Conservation (phyloP, 2,797 vertebrate species). For the Rhinatrema bivittatum region DNA sequence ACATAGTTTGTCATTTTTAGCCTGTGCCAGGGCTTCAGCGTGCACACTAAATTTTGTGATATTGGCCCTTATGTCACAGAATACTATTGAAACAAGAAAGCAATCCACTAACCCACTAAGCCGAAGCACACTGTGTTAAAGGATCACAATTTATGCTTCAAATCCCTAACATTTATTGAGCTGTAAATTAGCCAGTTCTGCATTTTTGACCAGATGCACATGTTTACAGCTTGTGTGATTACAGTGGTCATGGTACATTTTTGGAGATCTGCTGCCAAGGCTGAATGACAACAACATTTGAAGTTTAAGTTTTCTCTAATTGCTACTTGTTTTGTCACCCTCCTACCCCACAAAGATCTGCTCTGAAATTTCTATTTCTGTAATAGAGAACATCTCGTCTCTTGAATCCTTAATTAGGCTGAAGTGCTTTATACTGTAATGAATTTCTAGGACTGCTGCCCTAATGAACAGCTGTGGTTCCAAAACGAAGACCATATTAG, state of each 20-base stretch:
- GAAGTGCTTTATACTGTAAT: conserved; percentile 9
- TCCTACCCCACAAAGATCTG: conserved; percentile 9
- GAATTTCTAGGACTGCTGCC: conserved; percentile 10
- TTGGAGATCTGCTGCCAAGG: neutral
- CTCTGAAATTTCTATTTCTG: conserved; percentile 13
- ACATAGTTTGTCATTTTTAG: too few relatives aligned
- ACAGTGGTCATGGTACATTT: neutral
- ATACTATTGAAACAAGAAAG: too few relatives aligned
- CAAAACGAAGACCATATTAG: conserved; percentile 12
- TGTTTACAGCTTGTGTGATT: too few relatives aligned
- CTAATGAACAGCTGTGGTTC: conserved; percentile 15
- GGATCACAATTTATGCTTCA: too few relatives aligned
- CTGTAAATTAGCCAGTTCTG: too few relatives aligned
- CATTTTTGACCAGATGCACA: too few relatives aligned
- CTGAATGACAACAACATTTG: conserved; percentile 8
- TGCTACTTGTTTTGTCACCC: conserved; percentile 11
- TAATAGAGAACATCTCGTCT: conserved; percentile 8
- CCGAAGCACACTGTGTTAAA: too few relatives aligned
- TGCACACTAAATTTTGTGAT: too few relatives aligned
- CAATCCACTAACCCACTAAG: too few relatives aligned
- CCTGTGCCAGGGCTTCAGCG: too few relatives aligned
- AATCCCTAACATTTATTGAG: too few relatives aligned
- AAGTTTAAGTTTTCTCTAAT: conserved; percentile 13
- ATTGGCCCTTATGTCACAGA: too few relatives aligned
- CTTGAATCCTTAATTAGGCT: conserved; percentile 14